These are phyloP conservation scores for rat (Rattus norvegicus) DNA, from an alignment of 2,113 vertebrate species.

Conservation along the genomic window GRCr8 NC_086030.1:12669001-12669500, in stretches of 20 bases:
- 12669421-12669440: too few species aligned
- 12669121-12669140: neutral
- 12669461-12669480: neutral
- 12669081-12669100: neutral
- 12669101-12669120: neutral
- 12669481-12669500: neutral
- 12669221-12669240: neutral
- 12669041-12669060: neutral
- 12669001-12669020: neutral
- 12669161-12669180: neutral
- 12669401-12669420: neutral
- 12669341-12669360: neutral
- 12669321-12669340: slow-evolving; percentile 30
- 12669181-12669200: neutral
- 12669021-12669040: neutral
- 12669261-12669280: neutral
- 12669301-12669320: slow-evolving; percentile 59
- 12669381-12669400: neutral
- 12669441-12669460: neutral
- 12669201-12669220: neutral
- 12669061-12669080: neutral
- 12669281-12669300: slow-evolving; percentile 12
- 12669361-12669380: neutral
- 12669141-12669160: neutral
- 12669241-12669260: neutral